Conservation (phyloP, 2,888 invertebrate species). For the Polia nebulosa region DNA sequence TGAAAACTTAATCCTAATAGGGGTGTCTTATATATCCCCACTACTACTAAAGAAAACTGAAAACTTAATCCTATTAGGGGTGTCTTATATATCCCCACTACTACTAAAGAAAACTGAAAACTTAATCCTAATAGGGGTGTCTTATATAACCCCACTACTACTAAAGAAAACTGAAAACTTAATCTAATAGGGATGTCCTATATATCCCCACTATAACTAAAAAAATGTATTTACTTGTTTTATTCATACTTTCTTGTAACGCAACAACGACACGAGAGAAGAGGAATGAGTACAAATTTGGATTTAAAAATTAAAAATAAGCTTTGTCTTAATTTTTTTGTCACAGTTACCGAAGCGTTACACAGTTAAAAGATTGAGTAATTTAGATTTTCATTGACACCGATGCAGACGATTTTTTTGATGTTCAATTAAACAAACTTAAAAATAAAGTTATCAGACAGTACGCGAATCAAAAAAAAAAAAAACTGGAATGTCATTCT, state of each 20-base stretch:
- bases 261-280: background rate
- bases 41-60: background rate
- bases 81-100: background rate
- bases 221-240: background rate
- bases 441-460: no score
- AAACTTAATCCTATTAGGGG: background rate
- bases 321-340: no score
- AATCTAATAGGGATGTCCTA: background rate
- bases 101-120: slow-evolving; percentile 3
- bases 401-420: no score
- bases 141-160: background rate
- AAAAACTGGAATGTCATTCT: background rate
- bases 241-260: background rate
- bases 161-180: background rate
- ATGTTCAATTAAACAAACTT: no score
- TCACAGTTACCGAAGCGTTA: background rate
- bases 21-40: background rate
- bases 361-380: background rate
- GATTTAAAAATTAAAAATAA: background rate
- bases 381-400: background rate
- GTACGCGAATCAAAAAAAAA: no score
- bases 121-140: background rate
- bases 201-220: background rate
- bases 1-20: background rate
- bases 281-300: no score